Percentiles rank a stretch among this genome's conserved stretches.
Conservation (phyloP, 2,888 invertebrate species). For the Hemaris fuciformis region DNA sequence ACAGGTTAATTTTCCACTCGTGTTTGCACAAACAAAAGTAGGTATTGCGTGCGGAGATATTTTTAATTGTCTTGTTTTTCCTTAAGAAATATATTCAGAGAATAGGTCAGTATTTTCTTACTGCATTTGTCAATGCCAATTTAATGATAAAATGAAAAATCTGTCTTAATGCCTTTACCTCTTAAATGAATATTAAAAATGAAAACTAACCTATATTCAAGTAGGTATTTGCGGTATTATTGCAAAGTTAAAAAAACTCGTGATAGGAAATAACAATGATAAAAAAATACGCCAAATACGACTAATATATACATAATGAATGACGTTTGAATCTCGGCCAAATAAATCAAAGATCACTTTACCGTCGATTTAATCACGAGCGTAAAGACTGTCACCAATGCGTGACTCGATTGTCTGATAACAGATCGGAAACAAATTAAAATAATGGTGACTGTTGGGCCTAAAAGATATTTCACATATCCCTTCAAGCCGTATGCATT, state of each 20-base stretch:
- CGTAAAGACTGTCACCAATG: slow-evolving; percentile 38
- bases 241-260: slow-evolving; percentile 16
- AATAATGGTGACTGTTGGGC: background rate
- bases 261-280: slow-evolving; percentile 32
- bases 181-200: too few relatives aligned
- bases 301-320: too few relatives aligned
- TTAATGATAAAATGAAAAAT: too few relatives aligned
- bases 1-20: background rate
- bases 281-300: slow-evolving; percentile 54
- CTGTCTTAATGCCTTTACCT: too few relatives aligned
- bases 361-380: slow-evolving; percentile 37
- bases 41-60: background rate
- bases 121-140: too few relatives aligned
- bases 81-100: background rate
- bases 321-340: slow-evolving; percentile 69
- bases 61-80: background rate
- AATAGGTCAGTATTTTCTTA: too few relatives aligned
- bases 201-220: too few relatives aligned
- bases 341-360: slow-evolving; percentile 34
- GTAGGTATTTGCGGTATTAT: too few relatives aligned
- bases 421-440: slow-evolving; percentile 27
- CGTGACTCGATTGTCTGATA: slow-evolving; percentile 20
- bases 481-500: background rate
- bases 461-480: background rate
- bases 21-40: background rate